Evolutionary conservation across 2,888 invertebrate genomes (phyloP), one percentile per base, ranked within the genome.

Genomic region (Thelaira solivaga): DNA sequence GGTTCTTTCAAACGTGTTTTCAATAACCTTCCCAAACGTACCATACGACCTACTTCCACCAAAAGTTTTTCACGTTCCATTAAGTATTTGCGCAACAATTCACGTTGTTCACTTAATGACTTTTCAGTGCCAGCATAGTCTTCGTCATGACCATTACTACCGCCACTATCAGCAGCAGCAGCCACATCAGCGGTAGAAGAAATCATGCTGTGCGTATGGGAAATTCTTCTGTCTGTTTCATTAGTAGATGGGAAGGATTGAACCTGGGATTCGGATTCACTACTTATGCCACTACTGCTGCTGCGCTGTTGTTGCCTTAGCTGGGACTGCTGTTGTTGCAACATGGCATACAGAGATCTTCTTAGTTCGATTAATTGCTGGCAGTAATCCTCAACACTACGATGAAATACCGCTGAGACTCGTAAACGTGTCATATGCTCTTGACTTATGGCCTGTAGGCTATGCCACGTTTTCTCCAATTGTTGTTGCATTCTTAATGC

Each of bases 341-440:
- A 62, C 65, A 80, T 75, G 36, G 11, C 86, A 10, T 90, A 90
- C 26, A 92, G 92, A n/a, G 91, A 90, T 81, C 91, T 90, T 74
- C 92, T 90, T 67, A 93, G 86, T 82, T 92, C 92, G 55, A 91
- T 88, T 81, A 93, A 86, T 84, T 92, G 92, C 61, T 90, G 90
- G 83, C 92, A 92, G 81, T 93, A 93, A 86, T 93, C 91, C 82
- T 91, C 91, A 26, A 91, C 90, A 72, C 93, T 93, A 79, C 93
- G 91, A 86, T 94, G 92, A 85, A 95, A 95, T 78, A 94, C 93
- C 7, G 93, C 92, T 2, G 93, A 93, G 34, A 94, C 94, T 76
- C 94, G 91, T 22, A 95, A 89, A 20, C 95, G 90, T 2, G 94
- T 94, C 90, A 94, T 92, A 85, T 94, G 93, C 88, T 95, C 94